A percentile compares a stretch with the other conserved stretches of the same genome.
These are phyloP conservation scores for Ecdyonurus torrentis DNA, from an alignment of 2,888 invertebrate species.

Conservation along the genomic window DNA sequence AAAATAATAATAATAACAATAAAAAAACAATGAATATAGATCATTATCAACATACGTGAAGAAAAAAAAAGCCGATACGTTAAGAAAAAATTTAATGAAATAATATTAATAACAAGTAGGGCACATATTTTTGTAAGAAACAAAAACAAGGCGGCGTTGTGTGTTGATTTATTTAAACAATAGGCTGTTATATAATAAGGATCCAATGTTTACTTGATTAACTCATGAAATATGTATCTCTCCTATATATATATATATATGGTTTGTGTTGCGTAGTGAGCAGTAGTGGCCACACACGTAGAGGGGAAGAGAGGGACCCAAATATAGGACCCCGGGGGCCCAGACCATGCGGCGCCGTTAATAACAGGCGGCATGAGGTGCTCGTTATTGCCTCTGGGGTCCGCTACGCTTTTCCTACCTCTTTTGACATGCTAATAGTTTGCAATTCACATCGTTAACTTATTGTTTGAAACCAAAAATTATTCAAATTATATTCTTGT, in stretches of 20 bases:
- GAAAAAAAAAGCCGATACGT: too few relatives aligned
- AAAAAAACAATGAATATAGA: too few relatives aligned
- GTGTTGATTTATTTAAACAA: background rate
- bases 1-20: too few relatives aligned
- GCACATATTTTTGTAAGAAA: too few relatives aligned
- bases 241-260: background rate
- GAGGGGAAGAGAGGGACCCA: background rate
- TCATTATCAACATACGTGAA: too few relatives aligned
- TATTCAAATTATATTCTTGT: too few relatives aligned
- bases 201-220: background rate
- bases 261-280: background rate
- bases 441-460: too few relatives aligned
- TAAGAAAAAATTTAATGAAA: too few relatives aligned
- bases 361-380: background rate
- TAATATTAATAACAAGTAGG: too few relatives aligned
- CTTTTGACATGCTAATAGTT: background rate
- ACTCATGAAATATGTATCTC: background rate
- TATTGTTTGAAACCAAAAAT: too few relatives aligned
- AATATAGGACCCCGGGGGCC: background rate
- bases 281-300: background rate
- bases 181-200: background rate
- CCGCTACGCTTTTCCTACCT: too few relatives aligned
- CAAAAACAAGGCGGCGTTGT: too few relatives aligned
- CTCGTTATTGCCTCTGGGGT: background rate
- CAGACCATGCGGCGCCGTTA: background rate